phyloP scores from a whole-genome alignment of 2,888 invertebrate genomes.

The Leucozona laternaria region DNA sequence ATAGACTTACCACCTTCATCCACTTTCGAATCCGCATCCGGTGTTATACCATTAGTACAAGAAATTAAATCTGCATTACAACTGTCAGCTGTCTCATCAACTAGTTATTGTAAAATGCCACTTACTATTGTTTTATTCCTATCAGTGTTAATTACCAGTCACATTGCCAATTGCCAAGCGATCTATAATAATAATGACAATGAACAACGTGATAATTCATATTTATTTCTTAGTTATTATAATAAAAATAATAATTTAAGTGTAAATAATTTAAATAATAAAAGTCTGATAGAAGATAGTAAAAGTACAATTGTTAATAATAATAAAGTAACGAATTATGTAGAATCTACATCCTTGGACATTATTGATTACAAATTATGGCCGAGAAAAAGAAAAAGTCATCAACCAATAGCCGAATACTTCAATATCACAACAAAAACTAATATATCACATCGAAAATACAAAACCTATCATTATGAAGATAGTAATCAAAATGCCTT shows the following conservation, averaged over 20 bases:
- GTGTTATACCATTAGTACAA: slow-evolving; percentile 44
- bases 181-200: slow-evolving; percentile 30
- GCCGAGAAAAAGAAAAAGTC: not conserved
- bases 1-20: not conserved
- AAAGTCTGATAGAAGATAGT: slow-evolving; percentile 67
- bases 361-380: slow-evolving; percentile 12
- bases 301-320: slow-evolving; percentile 34
- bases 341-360: not conserved
- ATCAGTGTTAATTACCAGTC: slow-evolving; percentile 56
- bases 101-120: slow-evolving; percentile 56
- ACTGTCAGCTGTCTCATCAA: slow-evolving; percentile 41
- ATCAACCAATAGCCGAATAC: not conserved
- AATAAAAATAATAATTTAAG: slow-evolving; percentile 59
- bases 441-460: not conserved
- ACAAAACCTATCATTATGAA: slow-evolving; percentile 1
- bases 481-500: not conserved
- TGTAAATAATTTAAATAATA: slow-evolving; percentile 52
- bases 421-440: not conserved
- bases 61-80: slow-evolving; percentile 41
- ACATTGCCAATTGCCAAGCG: slow-evolving; percentile 55
- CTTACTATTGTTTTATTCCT: slow-evolving; percentile 60
- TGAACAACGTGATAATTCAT: slow-evolving; percentile 53
- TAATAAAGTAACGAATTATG: slow-evolving; percentile 14
- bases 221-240: slow-evolving; percentile 48
- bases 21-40: slow-evolving; percentile 2